Base-by-base conservation (phyloP, 2,113 vertebrate species). In the Puma concolor region DNA sequence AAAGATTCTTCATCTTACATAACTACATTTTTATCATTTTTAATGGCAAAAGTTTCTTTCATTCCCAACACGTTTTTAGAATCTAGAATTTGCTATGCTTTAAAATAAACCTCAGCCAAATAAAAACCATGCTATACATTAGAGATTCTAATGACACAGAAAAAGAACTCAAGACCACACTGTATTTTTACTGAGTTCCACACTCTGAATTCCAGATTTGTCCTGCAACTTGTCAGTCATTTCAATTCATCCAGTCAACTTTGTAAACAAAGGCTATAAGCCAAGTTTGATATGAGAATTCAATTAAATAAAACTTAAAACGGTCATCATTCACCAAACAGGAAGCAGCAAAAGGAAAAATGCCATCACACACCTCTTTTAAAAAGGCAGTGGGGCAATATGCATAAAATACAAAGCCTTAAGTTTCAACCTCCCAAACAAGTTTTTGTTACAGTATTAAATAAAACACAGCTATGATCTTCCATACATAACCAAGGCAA, bases 251-350 rank as follows among this genome's bases (percentile, higher is more conserved):
- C 79, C 69, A 97, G 87, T 84, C 77, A 96, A 88, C 77, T 91
- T 57, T 94, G 94, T 97, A 98, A 96, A 98, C 92, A 97, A 85
- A 97, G 94, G 67, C 76, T 90, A 94, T 50, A 82, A 19, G 91
- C 94, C 84, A 98, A 95, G 38, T 88, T 66, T 90, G 76, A 98
- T 90, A 98, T 11, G 29, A 60, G 29, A 95, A 96, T 91, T 88
- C 80, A 91, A 97, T 95, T 95, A 98, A 94, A 95, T 89, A 95
- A 98, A 98, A 90, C 76, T 79, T 97, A 90, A 97, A 92, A 92
- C 72, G 33, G 81, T 88, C 71, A 84, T 77, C 82, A 76, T 93
- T 95, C 76, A 63, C 64, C 80, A 77, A 96, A 95, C 83, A 97
- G 97, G 89, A 97, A 98, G 50, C 67, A 94, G 77, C 88, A 92